Evolutionary conservation across 2,797 vertebrate species (phyloP), one percentile per base, ranked within the genome.

Genomic region (Chromobotia macracanthus): DNA sequence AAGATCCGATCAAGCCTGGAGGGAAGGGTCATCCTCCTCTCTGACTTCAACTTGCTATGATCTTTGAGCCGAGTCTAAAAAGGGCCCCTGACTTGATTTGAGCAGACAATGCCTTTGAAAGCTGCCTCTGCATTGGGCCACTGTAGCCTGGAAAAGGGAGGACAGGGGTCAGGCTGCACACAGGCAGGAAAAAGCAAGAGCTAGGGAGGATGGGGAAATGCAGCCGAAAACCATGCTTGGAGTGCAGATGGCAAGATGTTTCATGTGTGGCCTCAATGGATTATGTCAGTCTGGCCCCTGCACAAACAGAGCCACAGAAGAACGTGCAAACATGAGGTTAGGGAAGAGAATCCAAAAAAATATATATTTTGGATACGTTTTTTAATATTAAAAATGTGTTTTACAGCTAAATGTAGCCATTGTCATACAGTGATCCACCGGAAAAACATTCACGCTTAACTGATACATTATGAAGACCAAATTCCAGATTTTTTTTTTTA

Each of bases 1-100:
- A 93, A 92, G 91, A 93, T 93, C 92, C 81, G 89, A 93, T 93
- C 90, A 91, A 92, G 92, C 92, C 92, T 90, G 44, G 89, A 93
- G 91, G 91, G 91, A 89, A 91, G 90, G 91, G 92, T 93, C 91
- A 93, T 90, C 89, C 89, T 92, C 90, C 88, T 92, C 90, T 89
- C 89, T 88, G 92, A 92, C 90, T 93, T 91, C 89, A 85, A 89
- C 91, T 92, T 89, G 89, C 91, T 93, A 90, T 93, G 92, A 94
- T 94, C 92, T 91, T 89, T 91, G 90, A 93, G 93, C 91, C 87
- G 80, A 88, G 91, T 91, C 89, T 89, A 93, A 92, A 92, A 90
- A 90, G 80, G 89, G 88, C 77, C 89, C 84, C 89, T 93, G 92
- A 94, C 90, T 91, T 92, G 91, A 94, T 94, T 91, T 87, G 90